A percentile compares a stretch with the other conserved stretches of the same genome.
Conservation (phyloP, 2,113 vertebrate genomes). For the Brachypteracias leptosomus region DNA sequence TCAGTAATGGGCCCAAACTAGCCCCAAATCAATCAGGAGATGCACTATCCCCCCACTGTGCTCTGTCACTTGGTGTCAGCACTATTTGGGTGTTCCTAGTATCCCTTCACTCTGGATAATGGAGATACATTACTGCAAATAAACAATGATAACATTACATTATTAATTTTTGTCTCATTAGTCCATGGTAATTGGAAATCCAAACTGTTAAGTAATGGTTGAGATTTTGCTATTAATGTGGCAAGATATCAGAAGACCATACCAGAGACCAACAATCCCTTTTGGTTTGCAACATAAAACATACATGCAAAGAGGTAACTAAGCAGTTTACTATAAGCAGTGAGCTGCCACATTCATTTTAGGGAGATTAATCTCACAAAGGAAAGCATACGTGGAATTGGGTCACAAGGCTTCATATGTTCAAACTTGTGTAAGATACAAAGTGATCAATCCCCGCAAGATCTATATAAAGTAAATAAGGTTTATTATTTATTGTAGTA, state of each 20-base stretch:
- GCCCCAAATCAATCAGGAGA: neutral
- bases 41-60: neutral
- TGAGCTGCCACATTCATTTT: constrained; percentile 21
- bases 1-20: neutral
- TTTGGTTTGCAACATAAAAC: neutral
- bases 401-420: neutral
- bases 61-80: neutral
- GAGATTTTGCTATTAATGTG: neutral
- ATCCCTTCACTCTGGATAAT: neutral
- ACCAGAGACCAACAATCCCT: neutral
- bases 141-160: neutral
- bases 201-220: neutral
- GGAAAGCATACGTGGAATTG: constrained; percentile 7
- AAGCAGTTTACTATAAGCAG: neutral
- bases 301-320: neutral
- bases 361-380: neutral
- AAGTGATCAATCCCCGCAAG: neutral
- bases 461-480: neutral
- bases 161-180: neutral
- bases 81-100: neutral
- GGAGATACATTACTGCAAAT: neutral
- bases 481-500: constrained; percentile 20
- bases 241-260: neutral
- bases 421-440: neutral
- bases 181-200: neutral